A percentile compares a stretch with the other conserved stretches of the same genome.
Conservation (phyloP, 2,113 vertebrate species). For the Turnix velox region DNA sequence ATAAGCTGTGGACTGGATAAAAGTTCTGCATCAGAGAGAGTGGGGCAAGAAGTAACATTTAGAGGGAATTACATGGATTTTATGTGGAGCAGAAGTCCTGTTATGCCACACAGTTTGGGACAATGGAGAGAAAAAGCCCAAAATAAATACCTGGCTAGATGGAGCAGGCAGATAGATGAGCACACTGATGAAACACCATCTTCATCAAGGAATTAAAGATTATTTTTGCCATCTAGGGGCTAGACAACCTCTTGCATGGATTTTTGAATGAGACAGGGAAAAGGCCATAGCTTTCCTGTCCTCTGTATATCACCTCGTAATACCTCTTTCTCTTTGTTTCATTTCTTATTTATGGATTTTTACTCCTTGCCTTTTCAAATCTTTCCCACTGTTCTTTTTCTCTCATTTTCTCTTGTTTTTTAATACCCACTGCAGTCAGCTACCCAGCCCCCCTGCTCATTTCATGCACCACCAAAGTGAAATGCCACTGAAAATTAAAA, state of each 20-base stretch:
- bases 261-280: not conserved
- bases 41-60: not conserved
- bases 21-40: not conserved
- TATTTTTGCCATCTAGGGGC: not conserved
- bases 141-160: not conserved
- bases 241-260: not conserved
- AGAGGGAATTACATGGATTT: not conserved
- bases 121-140: not conserved
- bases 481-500: not conserved
- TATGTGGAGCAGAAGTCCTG: not conserved
- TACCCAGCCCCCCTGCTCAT: not conserved
- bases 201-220: not conserved
- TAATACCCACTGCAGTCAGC: not conserved
- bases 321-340: not conserved
- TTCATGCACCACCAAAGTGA: not conserved
- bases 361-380: not conserved
- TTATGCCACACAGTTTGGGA: not conserved
- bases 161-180: not conserved
- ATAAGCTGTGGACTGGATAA: not conserved
- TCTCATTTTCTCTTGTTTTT: not conserved
- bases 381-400: not conserved
- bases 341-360: slow-evolving; percentile 6
- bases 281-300: not conserved
- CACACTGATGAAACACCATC: not conserved
- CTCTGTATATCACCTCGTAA: not conserved